phyloP scores from a whole-genome alignment of 1,140 invertebrate species.

The Neotoxoptera formosana region DNA sequence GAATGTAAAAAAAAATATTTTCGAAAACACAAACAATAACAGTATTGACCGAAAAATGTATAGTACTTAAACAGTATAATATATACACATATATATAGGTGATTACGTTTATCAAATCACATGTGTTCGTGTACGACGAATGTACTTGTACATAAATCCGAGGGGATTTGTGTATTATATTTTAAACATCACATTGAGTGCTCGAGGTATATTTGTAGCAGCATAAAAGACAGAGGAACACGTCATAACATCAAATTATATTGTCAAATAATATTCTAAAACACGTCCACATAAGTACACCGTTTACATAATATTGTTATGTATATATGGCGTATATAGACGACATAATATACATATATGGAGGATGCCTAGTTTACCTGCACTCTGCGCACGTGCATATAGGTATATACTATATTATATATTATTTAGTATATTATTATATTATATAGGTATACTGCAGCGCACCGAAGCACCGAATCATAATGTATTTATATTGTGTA shows the following conservation, averaged over 20 bases:
- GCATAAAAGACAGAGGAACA: background rate
- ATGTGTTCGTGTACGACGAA: background rate
- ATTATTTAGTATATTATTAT: background rate
- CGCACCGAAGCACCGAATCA: background rate
- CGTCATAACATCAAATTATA: background rate
- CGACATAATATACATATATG: background rate
- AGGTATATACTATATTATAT: background rate
- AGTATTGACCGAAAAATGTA: background rate
- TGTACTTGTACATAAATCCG: background rate
- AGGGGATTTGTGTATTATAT: background rate
- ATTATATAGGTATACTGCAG: background rate
- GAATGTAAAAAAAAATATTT: background rate
- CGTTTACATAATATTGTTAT: background rate
- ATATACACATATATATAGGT: background rate
- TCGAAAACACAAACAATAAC: background rate
- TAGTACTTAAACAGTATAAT: no score
- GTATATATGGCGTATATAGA: background rate
- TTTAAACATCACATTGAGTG: background rate
- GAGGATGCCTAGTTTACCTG: background rate
- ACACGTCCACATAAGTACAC: background rate
- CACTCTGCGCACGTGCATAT: background rate
- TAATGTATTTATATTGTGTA: constrained; percentile 51
- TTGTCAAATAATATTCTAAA: background rate
- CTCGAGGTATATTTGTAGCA: background rate
- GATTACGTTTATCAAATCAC: background rate